These are phyloP conservation scores for Epizoanthus fatuus DNA, from an alignment of 92 coral and sea anemone genomes.

Conservation along the genomic window DNA sequence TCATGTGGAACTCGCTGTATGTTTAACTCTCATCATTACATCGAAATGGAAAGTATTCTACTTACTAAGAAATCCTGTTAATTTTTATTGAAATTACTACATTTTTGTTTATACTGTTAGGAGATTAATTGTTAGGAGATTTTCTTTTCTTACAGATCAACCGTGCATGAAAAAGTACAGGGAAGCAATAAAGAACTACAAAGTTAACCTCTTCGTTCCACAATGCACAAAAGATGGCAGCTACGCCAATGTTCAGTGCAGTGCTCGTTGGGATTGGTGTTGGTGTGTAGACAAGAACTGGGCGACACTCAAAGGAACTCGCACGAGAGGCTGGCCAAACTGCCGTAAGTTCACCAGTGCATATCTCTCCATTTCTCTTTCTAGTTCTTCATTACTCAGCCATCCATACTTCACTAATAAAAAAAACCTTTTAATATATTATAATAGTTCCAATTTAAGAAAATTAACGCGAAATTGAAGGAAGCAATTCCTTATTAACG, in stretches of 20 bases:
- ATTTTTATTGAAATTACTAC: too few relatives aligned
- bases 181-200: slow-evolving; percentile 78
- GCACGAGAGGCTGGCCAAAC: slow-evolving; percentile 80
- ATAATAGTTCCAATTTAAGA: too few relatives aligned
- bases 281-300: slow-evolving; percentile 96
- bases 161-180: slow-evolving; percentile 79
- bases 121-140: not conserved
- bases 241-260: slow-evolving; percentile 92
- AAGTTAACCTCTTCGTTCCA: slow-evolving; percentile 80
- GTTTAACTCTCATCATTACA: too few relatives aligned
- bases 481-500: too few relatives aligned
- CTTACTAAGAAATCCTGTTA: too few relatives aligned
- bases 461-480: too few relatives aligned
- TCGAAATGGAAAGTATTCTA: too few relatives aligned
- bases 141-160: slow-evolving; percentile 53
- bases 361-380: not conserved
- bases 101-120: not conserved
- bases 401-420: too few relatives aligned
- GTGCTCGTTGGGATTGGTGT: slow-evolving; percentile 85
- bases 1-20: too few relatives aligned
- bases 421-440: too few relatives aligned
- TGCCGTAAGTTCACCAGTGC: slow-evolving; percentile 79
- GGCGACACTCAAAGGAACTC: slow-evolving; percentile 80
- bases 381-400: not conserved
- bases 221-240: slow-evolving; percentile 91